Evolutionary conservation across 2,113 vertebrate species (phyloP), one percentile per base, ranked within the genome.

Genomic region (Neofelis nebulosa): DNA sequence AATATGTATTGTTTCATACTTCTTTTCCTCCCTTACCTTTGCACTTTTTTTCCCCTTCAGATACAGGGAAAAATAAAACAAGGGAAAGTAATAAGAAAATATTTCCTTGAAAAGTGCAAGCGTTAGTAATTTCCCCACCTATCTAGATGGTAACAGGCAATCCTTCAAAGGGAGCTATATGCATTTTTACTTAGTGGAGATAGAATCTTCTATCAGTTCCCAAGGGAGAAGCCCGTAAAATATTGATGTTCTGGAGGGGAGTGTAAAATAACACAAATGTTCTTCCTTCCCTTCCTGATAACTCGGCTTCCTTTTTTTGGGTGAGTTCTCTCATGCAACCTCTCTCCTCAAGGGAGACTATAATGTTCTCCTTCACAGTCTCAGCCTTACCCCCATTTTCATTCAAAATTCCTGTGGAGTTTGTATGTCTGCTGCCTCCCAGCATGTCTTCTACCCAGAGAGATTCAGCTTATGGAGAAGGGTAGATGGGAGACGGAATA

Each of bases 181-280:
- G n/a, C 1, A 0, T 81, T 93, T 96, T 96, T 89, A 91, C 78
- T 92, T 73, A 86, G 76, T 79, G 38, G 63, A 97, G 73, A 73
- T 18, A 76, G 89, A 96, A 97, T 93, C 79, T 66, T 90, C n/a
- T 79, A 69, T 95, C 89, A 65, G 79, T 93, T 89, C 97, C 78
- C 33, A 29, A 80, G 21, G 25, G 82, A 97, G 11, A 95, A 69
- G 11, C n/a, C n/a, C 45, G 48, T 97, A 84, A 97, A 97, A 96
- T 93, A 98, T 89, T 97, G 69, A 97, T 85, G 48, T 27, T 93
- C 41, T 31, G 15, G 45, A 57, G 23, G 21, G 2, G 19, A 83
- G 52, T 52, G 33, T 93, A 86, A 97, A 95, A 96, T 85, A 97
- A 91, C 61, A 93, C 31, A 57, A 33, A 69, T 1, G 3, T 63